Base-by-base conservation (phyloP, 1,140 invertebrate genomes). In the Gonatopus flavifemur region DNA sequence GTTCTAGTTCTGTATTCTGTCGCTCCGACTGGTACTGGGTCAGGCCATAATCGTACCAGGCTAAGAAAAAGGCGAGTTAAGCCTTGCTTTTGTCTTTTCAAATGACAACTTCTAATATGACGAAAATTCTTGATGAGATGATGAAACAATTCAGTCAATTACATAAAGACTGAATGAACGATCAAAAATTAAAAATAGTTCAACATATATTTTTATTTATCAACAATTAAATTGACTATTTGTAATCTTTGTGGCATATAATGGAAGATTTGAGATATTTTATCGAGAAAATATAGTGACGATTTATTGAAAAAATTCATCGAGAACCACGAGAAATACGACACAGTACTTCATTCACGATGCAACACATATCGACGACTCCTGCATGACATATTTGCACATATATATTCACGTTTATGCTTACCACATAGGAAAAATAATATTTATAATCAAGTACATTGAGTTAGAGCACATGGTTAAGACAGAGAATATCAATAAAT, bases 41-140 rank as follows among this genome's bases (percentile, higher is more conserved):
- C 64, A 92, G 83, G 69, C 90, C 91, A 68, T 84, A 84, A 81
- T 96, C 93, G 80, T 96, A 95, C 92, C 93, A 95, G 45, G 93
- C 93, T 95, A 81, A 66, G 76, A 55, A 71, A 71, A 69, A 68
- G 67, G 55, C 50, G 52, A 41, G 44, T 69, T 50, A 62, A 47
- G 50, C n/a, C 15, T 25, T 41, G 25, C 20, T 21, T 12, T 57
- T 6, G 1, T 18, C n/a, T n/a, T n/a, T n/a, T n/a, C 18, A 44
- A 41, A n/a, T 6, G 50, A 53, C 25, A 62, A 57, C 33, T n/a
- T n/a, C n/a, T n/a, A n/a, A n/a, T n/a, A n/a, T n/a, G n/a, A n/a
- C n/a, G n/a, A n/a, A n/a, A n/a, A n/a, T n/a, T n/a, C n/a, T n/a
- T n/a, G n/a, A n/a, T n/a, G n/a, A n/a, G n/a, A n/a, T n/a, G n/a